Percentiles rank a stretch among this genome's conserved stretches.
Conservation (phyloP, 2,113 vertebrate species). For the Acrocephalus kingi region DNA sequence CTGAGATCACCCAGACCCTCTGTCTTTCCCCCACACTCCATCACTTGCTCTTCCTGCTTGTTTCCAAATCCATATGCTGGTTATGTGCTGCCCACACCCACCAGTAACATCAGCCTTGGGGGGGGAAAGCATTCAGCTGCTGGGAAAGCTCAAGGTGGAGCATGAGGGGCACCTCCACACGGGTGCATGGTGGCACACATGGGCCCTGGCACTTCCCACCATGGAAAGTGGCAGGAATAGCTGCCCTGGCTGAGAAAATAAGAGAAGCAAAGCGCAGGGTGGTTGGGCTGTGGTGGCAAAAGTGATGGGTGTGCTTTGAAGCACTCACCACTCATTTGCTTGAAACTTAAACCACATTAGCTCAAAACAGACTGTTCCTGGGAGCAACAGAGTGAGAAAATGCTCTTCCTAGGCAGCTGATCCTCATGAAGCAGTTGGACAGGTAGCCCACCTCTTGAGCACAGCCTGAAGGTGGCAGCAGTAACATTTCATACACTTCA, state of each 20-base stretch:
- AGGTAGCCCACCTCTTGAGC: not conserved
- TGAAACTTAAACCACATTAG: not conserved
- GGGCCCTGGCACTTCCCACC: not conserved
- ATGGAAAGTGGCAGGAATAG: not conserved
- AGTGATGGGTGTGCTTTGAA: not conserved
- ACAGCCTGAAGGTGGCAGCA: conserved; percentile 72
- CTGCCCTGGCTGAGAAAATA: not conserved
- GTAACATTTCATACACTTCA: conserved; percentile 58
- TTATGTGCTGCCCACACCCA: fast-evolving
- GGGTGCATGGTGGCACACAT: fast-evolving
- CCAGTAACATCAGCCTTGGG: not conserved
- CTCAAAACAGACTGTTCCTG: not conserved
- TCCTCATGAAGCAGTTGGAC: not conserved
- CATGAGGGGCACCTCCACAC: not conserved
- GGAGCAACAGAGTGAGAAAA: not conserved
- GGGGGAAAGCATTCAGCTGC: not conserved
- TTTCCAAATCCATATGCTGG: not conserved
- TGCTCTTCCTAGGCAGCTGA: not conserved
- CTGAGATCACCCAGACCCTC: not conserved
- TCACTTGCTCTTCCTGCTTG: not conserved
- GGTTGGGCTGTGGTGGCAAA: not conserved
- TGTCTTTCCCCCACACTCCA: not conserved
- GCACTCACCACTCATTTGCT: not conserved
- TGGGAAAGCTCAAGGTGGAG: fast-evolving
- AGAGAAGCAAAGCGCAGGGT: fast-evolving